Percentiles rank a stretch among this genome's conserved stretches.
Evolutionary conservation across 1,140 invertebrate species (phyloP).

Genomic region (Brachionus sp.): DNA sequence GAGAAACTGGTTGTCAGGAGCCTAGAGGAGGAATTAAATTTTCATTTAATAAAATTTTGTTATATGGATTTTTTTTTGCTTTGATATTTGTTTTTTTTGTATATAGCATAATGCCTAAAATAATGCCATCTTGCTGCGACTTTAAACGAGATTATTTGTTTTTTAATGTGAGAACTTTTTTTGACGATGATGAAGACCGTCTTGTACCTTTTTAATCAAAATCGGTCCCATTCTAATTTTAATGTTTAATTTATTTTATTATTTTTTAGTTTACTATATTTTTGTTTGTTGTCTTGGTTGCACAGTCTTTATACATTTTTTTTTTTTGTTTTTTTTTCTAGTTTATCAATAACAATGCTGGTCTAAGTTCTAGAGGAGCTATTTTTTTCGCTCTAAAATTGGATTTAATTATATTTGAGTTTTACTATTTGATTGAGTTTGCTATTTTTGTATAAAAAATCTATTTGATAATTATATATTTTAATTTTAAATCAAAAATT

Average conservation of each 20-base stretch:
- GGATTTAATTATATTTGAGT: not conserved
- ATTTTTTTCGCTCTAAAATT: not conserved
- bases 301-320: not conserved
- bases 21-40: not conserved
- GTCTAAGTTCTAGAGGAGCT: not conserved
- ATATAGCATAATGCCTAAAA: constrained; percentile 9
- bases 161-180: constrained; percentile 15
- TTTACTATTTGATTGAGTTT: not conserved
- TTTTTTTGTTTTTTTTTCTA: not conserved
- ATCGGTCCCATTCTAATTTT: not conserved
- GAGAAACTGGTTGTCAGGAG: not conserved
- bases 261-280: not conserved
- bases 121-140: constrained; percentile 29
- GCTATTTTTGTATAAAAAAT: not conserved
- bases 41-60: constrained; percentile 2
- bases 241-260: constrained; percentile 9
- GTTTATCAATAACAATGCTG: not conserved
- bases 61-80: constrained; percentile 12
- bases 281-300: not conserved
- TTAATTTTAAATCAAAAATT: not conserved
- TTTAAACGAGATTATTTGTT: constrained; percentile 34
- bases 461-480: not conserved
- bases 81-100: constrained; percentile 35
- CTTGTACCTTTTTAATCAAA: constrained; percentile 14
- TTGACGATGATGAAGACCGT: constrained; percentile 9